phyloP scores from a whole-genome alignment of 1,140 invertebrate genomes.

The Apis laboriosa region DNA sequence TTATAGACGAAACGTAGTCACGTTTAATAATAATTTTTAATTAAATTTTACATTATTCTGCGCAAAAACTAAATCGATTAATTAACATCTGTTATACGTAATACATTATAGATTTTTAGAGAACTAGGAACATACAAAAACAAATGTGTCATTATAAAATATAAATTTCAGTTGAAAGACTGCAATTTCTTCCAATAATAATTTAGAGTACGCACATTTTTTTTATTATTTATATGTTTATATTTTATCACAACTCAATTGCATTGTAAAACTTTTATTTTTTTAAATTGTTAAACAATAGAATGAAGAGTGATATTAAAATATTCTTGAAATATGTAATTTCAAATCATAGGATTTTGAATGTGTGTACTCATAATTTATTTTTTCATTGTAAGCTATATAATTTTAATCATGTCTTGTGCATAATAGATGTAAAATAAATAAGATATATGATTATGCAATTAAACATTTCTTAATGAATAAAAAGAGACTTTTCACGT shows the following conservation, averaged over 20 bases:
- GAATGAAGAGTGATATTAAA: not conserved
- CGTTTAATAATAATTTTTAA: slow-evolving; percentile 23
- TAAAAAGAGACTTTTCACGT: not conserved
- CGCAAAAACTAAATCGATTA: slow-evolving; percentile 1
- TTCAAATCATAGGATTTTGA: not conserved
- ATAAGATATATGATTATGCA: slow-evolving; percentile 4
- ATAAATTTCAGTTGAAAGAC: not conserved
- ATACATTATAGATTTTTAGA: slow-evolving; percentile 22
- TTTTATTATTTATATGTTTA: not conserved
- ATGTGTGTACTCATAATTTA: slow-evolving; percentile 10
- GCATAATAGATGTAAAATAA: not conserved
- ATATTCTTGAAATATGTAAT: not conserved
- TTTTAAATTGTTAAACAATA: not conserved
- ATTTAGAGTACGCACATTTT: slow-evolving; percentile 26
- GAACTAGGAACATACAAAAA: slow-evolving; percentile 37
- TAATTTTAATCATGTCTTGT: slow-evolving; percentile 4
- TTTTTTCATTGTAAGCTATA: not conserved
- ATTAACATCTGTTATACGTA: slow-evolving; percentile 1
- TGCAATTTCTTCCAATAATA: slow-evolving; percentile 11
- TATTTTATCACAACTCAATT: not conserved
- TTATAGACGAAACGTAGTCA: slow-evolving; percentile 18
- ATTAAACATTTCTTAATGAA: not conserved
- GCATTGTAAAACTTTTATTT: not conserved
- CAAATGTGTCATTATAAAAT: not conserved
- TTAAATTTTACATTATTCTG: slow-evolving; percentile 19